These are phyloP conservation scores for Leptonema lineaticorne DNA, from an alignment of 1,140 invertebrate genomes.

Conservation along the genomic window DNA sequence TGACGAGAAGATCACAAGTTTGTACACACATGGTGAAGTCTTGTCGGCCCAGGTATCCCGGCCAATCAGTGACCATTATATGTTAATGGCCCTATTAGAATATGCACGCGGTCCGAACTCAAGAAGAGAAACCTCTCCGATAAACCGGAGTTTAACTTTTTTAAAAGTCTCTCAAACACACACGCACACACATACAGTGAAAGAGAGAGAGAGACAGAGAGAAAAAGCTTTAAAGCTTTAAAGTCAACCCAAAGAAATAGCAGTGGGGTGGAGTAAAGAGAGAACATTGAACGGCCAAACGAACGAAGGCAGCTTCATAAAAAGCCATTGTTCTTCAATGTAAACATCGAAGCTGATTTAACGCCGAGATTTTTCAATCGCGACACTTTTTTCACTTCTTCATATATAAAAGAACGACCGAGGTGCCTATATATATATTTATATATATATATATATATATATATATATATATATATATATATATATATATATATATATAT, in stretches of 20 bases:
- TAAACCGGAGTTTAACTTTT: too few species aligned
- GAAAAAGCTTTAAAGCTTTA: too few species aligned
- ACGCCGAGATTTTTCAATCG: conserved; percentile 19
- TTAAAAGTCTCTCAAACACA: too few species aligned
- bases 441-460: too few species aligned
- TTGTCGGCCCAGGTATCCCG: conserved; percentile 45
- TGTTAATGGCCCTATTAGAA: conserved; percentile 58
- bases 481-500: too few species aligned
- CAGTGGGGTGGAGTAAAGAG: too few species aligned
- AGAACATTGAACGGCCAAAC: too few species aligned
- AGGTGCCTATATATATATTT: not conserved
- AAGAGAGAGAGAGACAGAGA: too few species aligned
- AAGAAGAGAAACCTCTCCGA: too few species aligned
- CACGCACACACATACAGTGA: too few species aligned
- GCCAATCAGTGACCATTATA: conserved; percentile 57
- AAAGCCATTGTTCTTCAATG: conserved; percentile 15
- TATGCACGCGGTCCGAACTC: conserved; percentile 39
- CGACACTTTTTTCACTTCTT: conserved; percentile 17
- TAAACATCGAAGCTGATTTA: conserved; percentile 24
- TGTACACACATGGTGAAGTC: conserved; percentile 22
- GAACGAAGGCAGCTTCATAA: conserved; percentile 19
- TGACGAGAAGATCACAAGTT: not conserved
- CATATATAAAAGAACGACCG: not conserved
- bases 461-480: too few species aligned
- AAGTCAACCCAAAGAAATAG: too few species aligned